phyloP scores from a whole-genome alignment of 2,113 vertebrate genomes.

The Dromiciops gliroides region DNA sequence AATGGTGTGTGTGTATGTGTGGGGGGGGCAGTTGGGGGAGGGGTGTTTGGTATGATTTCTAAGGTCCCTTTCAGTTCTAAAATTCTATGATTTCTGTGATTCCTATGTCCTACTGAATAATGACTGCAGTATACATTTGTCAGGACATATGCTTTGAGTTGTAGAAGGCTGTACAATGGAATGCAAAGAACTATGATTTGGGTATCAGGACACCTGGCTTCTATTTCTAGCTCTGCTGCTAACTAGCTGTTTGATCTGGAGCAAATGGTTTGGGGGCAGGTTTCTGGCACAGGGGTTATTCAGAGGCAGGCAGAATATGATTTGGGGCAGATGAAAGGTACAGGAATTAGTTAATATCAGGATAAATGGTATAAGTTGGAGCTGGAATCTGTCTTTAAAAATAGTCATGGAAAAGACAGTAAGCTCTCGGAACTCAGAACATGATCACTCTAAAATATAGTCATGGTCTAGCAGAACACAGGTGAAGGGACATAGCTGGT shows the following conservation, averaged over 20 bases:
- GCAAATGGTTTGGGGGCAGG: background rate
- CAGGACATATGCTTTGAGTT: background rate
- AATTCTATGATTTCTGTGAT: background rate
- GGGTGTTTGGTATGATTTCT: background rate
- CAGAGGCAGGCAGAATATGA: conserved; percentile 29
- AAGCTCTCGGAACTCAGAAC: too few relatives aligned
- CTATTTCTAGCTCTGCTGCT: background rate
- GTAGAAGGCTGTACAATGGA: background rate
- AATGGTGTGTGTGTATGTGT: background rate
- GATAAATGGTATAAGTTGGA: background rate
- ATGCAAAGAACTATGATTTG: background rate
- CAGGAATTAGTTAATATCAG: conserved; percentile 39
- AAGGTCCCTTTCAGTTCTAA: background rate
- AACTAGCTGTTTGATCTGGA: background rate
- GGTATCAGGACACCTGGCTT: background rate
- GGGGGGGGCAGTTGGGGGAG: background rate
- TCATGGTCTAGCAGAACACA: background rate
- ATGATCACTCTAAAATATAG: too few relatives aligned
- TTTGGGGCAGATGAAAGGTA: background rate
- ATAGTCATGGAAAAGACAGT: background rate
- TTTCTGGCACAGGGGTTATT: conserved; percentile 12
- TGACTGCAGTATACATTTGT: background rate
- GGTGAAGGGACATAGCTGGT: background rate
- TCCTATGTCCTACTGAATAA: background rate
- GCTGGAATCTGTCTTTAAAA: conserved; percentile 35